phyloP scores from a whole-genome alignment of 2,797 vertebrate species.

The Danionella dracula region DNA sequence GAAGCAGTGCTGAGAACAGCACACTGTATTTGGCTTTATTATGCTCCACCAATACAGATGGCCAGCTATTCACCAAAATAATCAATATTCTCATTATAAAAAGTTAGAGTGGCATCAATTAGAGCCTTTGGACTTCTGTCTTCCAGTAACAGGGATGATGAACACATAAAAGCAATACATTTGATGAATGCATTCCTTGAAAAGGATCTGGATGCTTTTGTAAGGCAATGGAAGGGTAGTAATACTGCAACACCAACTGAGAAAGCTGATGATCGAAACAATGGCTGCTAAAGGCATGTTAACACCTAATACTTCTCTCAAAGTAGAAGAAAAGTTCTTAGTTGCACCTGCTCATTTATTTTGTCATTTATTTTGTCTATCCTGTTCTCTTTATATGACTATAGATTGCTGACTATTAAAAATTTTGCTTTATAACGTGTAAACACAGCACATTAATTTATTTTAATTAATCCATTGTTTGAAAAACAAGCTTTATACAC shows the following conservation, averaged over 20 bases:
- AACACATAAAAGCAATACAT: constrained; percentile 4
- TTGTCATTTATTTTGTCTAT: too few species aligned
- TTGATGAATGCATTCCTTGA: constrained; percentile 22
- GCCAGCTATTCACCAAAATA: constrained; percentile 28
- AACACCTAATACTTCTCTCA: background rate
- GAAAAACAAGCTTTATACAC: too few species aligned
- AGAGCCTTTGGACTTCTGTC: constrained; percentile 43
- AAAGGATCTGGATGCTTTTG: background rate
- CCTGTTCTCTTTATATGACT: too few species aligned
- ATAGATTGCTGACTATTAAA: too few species aligned
- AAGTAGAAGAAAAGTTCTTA: background rate
- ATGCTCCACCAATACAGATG: constrained; percentile 16
- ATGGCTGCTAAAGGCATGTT: background rate
- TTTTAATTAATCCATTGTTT: too few species aligned
- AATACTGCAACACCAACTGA: background rate
- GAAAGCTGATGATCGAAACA: background rate
- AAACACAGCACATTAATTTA: too few species aligned
- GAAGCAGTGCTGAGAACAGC: background rate
- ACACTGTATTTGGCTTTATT: background rate
- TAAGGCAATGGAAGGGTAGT: background rate
- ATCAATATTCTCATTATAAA: constrained; percentile 55
- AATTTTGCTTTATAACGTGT: too few species aligned
- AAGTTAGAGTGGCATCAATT: constrained; percentile 50
- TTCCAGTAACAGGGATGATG: constrained; percentile 13
- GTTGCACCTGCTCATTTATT: too few species aligned